Evolutionary conservation across 2,797 vertebrate species (phyloP).

Genomic region (Rousettus madagascariensis): DNA sequence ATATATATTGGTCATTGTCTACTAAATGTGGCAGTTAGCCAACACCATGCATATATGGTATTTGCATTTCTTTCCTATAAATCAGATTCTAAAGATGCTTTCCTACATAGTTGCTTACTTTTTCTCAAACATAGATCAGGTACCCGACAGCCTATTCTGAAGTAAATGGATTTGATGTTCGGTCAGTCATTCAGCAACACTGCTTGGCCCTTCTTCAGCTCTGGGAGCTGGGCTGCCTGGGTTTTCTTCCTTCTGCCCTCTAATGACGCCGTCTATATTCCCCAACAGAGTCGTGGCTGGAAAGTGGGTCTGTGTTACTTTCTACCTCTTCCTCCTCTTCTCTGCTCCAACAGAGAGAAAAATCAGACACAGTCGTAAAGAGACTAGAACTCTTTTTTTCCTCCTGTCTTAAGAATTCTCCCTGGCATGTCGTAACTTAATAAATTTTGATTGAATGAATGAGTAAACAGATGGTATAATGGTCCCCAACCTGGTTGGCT

Average conservation of each 20-base stretch:
- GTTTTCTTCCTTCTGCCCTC: not conserved
- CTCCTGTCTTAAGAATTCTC: not conserved
- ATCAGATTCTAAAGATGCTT: not conserved
- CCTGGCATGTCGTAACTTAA: not conserved
- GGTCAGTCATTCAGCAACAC: not conserved
- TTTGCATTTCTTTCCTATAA: not conserved
- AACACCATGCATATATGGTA: fast-evolving
- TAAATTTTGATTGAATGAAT: not conserved
- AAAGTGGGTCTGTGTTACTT: not conserved
- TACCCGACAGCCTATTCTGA: not conserved
- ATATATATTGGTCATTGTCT: not conserved
- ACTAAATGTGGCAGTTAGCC: not conserved
- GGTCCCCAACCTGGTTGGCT: no score
- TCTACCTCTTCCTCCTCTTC: not conserved
- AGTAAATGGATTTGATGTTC: not conserved
- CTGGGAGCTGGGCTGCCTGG: not conserved
- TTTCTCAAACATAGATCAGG: not conserved
- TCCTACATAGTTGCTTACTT: not conserved
- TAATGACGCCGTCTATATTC: not conserved
- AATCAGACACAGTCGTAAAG: not conserved
- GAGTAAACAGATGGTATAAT: not conserved
- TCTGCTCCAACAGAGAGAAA: not conserved
- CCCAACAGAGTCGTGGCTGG: not conserved
- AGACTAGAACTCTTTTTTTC: not conserved
- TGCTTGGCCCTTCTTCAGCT: not conserved